phyloP scores from a whole-genome alignment of 2,888 invertebrate species.

The Netelia fuscicornis region DNA sequence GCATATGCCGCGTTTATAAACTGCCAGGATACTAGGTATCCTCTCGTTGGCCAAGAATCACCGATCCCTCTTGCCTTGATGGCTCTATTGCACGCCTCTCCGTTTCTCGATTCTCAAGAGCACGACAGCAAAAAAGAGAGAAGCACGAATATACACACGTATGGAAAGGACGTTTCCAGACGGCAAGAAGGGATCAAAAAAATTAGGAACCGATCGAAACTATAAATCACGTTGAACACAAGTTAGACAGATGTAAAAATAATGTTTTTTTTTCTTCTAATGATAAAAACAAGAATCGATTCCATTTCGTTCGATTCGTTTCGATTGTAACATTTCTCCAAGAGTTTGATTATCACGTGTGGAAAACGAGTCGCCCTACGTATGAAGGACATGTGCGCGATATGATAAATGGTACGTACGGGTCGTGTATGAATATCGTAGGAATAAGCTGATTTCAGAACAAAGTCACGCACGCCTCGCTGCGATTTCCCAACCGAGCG shows the following conservation, averaged over 20 bases:
- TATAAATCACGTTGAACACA: neutral
- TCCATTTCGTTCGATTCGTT: neutral
- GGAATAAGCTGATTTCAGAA: constrained; percentile 39
- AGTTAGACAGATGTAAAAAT: no score
- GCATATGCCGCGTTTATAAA: constrained; percentile 11
- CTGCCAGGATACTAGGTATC: constrained; percentile 34
- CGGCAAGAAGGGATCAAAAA: neutral
- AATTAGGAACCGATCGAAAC: neutral
- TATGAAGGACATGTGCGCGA: neutral
- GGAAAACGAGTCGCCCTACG: neutral
- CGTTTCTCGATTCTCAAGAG: neutral
- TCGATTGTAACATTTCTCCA: neutral
- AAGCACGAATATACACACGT: neutral
- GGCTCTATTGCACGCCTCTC: constrained; percentile 33
- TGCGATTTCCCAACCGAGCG: constrained; percentile 67
- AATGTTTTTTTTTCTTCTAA: no score
- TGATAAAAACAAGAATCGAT: neutral
- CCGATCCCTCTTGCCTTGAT: constrained; percentile 34
- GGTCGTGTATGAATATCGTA: constrained; percentile 21
- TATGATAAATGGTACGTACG: constrained; percentile 31
- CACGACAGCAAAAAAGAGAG: neutral
- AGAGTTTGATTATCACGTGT: neutral
- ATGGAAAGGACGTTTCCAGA: neutral
- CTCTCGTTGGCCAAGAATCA: constrained; percentile 33
- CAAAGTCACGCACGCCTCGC: constrained; percentile 48